Evolutionary conservation across 2,113 vertebrate species (phyloP), one percentile per base, ranked within the genome.

Genomic region (Cottus gobio): DNA sequence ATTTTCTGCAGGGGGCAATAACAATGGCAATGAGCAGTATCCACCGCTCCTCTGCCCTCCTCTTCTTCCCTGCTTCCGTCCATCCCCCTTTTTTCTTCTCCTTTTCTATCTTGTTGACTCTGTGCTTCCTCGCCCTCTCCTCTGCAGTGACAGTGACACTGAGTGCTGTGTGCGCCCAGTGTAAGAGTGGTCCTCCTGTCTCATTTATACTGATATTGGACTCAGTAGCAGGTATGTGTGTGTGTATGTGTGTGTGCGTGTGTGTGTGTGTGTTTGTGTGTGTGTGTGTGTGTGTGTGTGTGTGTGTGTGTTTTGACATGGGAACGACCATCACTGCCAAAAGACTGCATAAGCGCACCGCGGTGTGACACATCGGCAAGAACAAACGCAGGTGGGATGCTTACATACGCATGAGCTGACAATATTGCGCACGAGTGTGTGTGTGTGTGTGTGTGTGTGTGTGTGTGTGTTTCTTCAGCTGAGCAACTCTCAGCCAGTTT

Each of bases 401-500:
- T 85, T 71, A 85, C 75, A 85, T 74, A 26, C 78, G 22, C 75
- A 50, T 44, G 46, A n/a, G 46, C 64, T 46, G 24, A 65, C 42
- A 46, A 44, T 28, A 65, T 15, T 68, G 65, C 31, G 44, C 11
- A 46, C 44, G 10, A 22, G 26, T 48, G 64, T 63, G 61, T 24
- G 7, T 12, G 62, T 28, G 63, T 11, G 24, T 10, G 26, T 8
- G 12, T 44, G 42, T 48, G 42, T 39, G 37, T 31, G 26, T 46
- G 28, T 50, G 28, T 68, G 65, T 48, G 15, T 50, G 44, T 82
- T 84, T 87, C 87, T 87, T 87, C 75, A 81, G 89, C 83, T 82
- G 67, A 86, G 86, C 57, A 84, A 87, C 83, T 92, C 86, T 82
- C 82, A 91, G 92, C 87, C 90, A 88, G 87, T 92, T 93, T 92